Evolutionary conservation across 30 jellyfish, hydroid and myxozoan species (phyloP).

Genomic region (Rhopilema esculentum): DNA sequence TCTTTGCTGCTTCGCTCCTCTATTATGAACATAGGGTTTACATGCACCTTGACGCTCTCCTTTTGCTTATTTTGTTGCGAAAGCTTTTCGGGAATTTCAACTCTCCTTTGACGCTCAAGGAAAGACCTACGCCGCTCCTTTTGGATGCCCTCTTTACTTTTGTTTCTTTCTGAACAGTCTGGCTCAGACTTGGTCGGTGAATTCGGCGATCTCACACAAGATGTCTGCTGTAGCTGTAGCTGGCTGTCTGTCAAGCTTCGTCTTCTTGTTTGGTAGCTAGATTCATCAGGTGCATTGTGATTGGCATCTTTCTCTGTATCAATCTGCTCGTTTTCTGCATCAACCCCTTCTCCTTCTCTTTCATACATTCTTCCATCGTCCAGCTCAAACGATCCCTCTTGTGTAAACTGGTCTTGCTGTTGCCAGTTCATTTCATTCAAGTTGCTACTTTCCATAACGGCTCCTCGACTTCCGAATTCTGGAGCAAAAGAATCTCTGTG

Average conservation of each 20-base stretch:
- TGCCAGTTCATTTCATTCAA: not conserved
- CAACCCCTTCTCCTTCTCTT: not conserved
- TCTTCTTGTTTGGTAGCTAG: not conserved
- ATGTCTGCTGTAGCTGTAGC: not conserved
- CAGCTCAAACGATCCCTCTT: not conserved
- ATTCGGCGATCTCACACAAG: not conserved
- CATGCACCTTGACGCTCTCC: constrained; percentile 19
- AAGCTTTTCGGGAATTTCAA: constrained; percentile 60
- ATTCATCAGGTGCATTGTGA: not conserved
- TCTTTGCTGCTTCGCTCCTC: constrained; percentile 39
- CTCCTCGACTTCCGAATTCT: not conserved
- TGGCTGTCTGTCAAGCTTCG: constrained; percentile 52
- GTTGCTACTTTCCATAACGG: not conserved
- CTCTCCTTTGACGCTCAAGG: constrained; percentile 66
- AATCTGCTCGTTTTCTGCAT: not conserved
- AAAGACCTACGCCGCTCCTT: constrained; percentile 61
- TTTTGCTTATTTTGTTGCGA: not conserved
- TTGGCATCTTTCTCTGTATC: not conserved
- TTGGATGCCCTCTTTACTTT: constrained; percentile 8
- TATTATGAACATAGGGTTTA: constrained; percentile 49
- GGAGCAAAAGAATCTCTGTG: not conserved
- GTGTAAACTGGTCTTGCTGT: not conserved
- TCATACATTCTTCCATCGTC: not conserved
- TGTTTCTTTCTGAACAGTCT: constrained; percentile 29
- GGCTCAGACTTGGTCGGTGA: constrained; percentile 65